phyloP scores from a whole-genome alignment of 2,888 invertebrate genomes.

The Pteria penguin region DNA sequence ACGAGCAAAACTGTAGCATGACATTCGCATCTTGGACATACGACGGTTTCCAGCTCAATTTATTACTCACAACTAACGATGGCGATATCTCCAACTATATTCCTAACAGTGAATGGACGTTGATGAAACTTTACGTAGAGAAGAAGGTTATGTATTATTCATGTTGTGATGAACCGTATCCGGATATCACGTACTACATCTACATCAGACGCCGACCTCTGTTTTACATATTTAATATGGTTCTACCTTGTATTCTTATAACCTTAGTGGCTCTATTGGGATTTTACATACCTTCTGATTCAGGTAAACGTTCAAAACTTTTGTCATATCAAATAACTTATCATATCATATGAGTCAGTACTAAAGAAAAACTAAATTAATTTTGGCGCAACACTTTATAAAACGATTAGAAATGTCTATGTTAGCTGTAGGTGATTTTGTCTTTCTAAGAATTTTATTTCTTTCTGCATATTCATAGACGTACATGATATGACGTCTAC shows the following conservation, averaged over 20 bases:
- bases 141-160: slow-evolving; percentile 81
- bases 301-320: too few species aligned
- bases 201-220: slow-evolving; percentile 81
- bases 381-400: too few species aligned
- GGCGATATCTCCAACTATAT: slow-evolving; percentile 94
- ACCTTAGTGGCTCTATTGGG: slow-evolving; percentile 83
- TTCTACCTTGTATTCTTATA: slow-evolving; percentile 83
- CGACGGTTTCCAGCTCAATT: slow-evolving; percentile 81
- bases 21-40: slow-evolving; percentile 83
- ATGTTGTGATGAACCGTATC: slow-evolving; percentile 81
- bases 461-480: too few species aligned
- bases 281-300: slow-evolving; percentile 83
- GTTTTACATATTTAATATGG: slow-evolving; percentile 83
- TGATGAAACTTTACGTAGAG: slow-evolving; percentile 83
- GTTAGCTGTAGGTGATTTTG: too few species aligned
- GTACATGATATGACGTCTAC: too few species aligned
- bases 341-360: too few species aligned
- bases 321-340: too few species aligned
- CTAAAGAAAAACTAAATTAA: too few species aligned
- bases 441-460: too few species aligned
- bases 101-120: slow-evolving; percentile 93
- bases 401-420: too few species aligned
- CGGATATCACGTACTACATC: slow-evolving; percentile 81
- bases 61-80: slow-evolving; percentile 83
- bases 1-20: slow-evolving; percentile 82